Evolutionary conservation across 2,888 invertebrate species (phyloP).

Genomic region (Ennomos quercinarius): DNA sequence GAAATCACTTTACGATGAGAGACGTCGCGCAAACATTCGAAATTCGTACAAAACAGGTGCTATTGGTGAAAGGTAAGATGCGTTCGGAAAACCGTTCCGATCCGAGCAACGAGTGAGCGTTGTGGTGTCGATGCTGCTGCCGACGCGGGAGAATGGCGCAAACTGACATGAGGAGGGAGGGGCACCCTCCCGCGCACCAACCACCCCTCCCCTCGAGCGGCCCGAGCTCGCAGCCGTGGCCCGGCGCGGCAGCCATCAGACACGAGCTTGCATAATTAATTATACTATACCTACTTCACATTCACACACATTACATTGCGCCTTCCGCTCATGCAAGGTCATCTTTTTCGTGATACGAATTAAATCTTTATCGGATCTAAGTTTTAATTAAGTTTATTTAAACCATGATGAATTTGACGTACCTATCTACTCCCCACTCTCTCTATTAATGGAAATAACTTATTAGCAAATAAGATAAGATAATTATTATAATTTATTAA

Average conservation of each 20-base stretch:
- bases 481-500: too few species aligned
- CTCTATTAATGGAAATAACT: too few species aligned
- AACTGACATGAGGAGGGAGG: constrained; percentile 72
- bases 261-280: constrained; percentile 81
- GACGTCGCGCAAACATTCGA: constrained; percentile 70
- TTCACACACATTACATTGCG: constrained; percentile 73
- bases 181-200: constrained; percentile 43
- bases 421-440: too few species aligned
- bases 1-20: constrained; percentile 76
- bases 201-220: constrained; percentile 44
- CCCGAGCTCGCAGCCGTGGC: constrained; percentile 46
- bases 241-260: constrained; percentile 68
- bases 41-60: constrained; percentile 67
- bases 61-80: constrained; percentile 81
- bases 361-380: constrained; percentile 37
- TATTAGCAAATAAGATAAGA: too few species aligned
- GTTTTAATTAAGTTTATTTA: neutral
- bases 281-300: constrained; percentile 48
- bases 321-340: constrained; percentile 78
- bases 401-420: neutral
- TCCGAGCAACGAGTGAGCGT: constrained; percentile 73
- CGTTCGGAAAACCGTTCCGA: constrained; percentile 74
- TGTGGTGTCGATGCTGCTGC: constrained; percentile 75
- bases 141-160: constrained; percentile 81
- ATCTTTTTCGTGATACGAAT: constrained; percentile 60